Conservation (phyloP, 2,888 invertebrate genomes). For the Ceriagrion tenellum region DNA sequence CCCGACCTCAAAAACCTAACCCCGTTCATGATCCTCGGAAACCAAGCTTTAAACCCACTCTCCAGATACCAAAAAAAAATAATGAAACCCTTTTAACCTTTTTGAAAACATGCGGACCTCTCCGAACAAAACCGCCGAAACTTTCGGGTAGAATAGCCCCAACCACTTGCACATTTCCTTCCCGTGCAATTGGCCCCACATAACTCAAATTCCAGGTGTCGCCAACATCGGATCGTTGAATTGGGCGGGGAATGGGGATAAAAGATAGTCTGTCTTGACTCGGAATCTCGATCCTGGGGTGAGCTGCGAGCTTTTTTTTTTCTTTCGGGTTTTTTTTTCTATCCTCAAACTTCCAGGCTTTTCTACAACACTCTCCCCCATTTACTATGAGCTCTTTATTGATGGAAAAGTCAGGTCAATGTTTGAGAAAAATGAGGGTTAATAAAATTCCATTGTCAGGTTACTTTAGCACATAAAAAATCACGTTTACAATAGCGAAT, state of each 20-base stretch:
- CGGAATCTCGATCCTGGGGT: not conserved
- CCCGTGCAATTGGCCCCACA: not conserved
- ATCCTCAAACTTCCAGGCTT: not conserved
- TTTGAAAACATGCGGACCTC: constrained; percentile 1
- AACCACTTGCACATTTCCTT: not conserved
- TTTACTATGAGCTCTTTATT: not conserved
- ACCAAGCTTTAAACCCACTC: not conserved
- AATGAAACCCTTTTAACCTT: not conserved
- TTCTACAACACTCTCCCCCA: not conserved
- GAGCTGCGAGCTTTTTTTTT: not conserved
- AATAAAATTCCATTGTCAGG: not conserved
- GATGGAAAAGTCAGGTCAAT: not conserved
- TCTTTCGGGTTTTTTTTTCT: not conserved
- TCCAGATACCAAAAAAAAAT: not conserved
- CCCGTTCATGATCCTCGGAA: not conserved
- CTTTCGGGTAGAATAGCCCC: not conserved
- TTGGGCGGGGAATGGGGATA: not conserved
- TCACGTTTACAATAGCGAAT: no score
- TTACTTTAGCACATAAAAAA: no score
- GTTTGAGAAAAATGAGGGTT: not conserved
- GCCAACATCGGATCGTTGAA: not conserved
- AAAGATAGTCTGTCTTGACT: not conserved
- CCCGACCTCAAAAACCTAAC: not conserved
- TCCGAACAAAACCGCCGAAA: not conserved
- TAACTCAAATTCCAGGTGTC: constrained; percentile 32